Conservation (phyloP, 2,888 invertebrate genomes). For the Margaritifera margaritifera region DNA sequence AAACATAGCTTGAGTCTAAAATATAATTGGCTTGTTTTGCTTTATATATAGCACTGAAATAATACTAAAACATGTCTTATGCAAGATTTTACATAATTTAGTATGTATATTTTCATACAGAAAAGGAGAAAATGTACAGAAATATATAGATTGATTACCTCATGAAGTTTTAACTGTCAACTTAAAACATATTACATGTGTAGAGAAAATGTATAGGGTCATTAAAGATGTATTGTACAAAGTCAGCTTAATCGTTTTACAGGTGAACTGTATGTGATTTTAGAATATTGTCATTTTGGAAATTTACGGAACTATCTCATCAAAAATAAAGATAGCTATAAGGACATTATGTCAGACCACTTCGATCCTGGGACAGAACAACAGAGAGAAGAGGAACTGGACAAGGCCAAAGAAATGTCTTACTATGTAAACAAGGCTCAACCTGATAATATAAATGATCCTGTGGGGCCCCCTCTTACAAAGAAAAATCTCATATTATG, state of each 20-base stretch:
- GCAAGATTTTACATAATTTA: no score
- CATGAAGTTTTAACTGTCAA: background rate
- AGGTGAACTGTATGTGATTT: constrained; percentile 91
- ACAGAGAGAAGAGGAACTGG: constrained; percentile 35
- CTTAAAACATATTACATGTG: constrained; percentile 1
- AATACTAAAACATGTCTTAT: no score
- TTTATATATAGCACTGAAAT: no score
- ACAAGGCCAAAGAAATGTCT: constrained; percentile 36
- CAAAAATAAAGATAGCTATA: constrained; percentile 85
- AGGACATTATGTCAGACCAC: constrained; percentile 63
- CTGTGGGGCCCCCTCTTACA: constrained; percentile 62
- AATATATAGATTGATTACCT: background rate
- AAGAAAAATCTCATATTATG: constrained; percentile 90
- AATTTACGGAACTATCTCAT: constrained; percentile 91
- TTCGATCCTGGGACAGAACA: constrained; percentile 47
- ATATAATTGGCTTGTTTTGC: no score
- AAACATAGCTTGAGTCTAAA: no score
- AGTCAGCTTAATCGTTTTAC: constrained; percentile 12
- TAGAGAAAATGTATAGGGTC: background rate
- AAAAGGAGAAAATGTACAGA: no score
- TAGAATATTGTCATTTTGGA: constrained; percentile 94
- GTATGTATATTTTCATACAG: no score
- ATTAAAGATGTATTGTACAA: background rate
- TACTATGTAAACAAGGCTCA: constrained; percentile 60
- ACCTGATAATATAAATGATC: constrained; percentile 48